These are phyloP conservation scores for Ceyx cyanopectus DNA, from an alignment of 2,113 vertebrate species.

Conservation along the genomic window DNA sequence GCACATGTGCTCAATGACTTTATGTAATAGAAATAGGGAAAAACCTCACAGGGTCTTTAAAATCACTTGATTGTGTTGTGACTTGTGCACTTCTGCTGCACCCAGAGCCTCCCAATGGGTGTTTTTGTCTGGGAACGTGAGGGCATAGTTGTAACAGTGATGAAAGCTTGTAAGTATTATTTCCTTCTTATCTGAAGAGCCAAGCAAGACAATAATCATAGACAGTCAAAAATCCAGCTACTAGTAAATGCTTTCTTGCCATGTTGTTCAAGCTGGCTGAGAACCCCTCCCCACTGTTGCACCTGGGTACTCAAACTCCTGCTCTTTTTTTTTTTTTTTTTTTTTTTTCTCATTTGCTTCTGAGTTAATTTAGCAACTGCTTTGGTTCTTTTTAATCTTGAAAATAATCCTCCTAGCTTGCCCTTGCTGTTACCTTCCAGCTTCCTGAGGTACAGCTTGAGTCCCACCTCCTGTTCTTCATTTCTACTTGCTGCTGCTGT, in stretches of 20 bases:
- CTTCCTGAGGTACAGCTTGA: background rate
- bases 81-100: background rate
- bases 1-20: background rate
- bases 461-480: constrained; percentile 18
- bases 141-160: background rate
- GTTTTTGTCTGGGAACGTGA: background rate
- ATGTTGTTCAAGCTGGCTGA: background rate
- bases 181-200: background rate
- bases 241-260: background rate
- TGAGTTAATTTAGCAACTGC: background rate
- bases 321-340: background rate
- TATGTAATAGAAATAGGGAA: background rate
- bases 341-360: background rate
- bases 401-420: background rate
- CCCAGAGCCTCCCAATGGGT: background rate
- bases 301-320: background rate
- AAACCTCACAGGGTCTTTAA: background rate
- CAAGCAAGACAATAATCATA: background rate
- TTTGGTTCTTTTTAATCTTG: background rate
- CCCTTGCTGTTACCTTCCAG: background rate
- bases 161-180: background rate
- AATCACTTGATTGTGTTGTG: background rate
- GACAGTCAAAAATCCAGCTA: background rate
- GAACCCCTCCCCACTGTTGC: background rate
- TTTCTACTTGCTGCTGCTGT: constrained; percentile 13